Base-by-base conservation (phyloP, 2,113 vertebrate genomes). In the Pontoporia blainvillei region DNA sequence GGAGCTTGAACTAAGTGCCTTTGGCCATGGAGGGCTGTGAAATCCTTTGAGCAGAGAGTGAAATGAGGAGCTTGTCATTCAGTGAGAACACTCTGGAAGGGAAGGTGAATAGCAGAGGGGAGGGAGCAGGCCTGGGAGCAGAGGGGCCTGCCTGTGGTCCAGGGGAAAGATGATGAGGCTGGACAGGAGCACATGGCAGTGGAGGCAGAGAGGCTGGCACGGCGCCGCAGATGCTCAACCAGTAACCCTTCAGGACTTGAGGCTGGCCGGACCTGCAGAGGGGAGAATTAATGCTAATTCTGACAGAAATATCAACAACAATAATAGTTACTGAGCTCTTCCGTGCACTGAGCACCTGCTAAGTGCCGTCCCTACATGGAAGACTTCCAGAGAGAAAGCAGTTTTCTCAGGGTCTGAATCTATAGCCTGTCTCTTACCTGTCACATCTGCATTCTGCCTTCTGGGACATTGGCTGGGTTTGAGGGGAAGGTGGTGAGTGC, bases 151-250 rank as follows among this genome's bases (percentile, higher is more conserved):
- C 64, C 36, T 29, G 7, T 0, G 0, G 11, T 46, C 31, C 31
- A 36, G 10, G 27, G 46, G n/a, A 52, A 49, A 88, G 57, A 29
- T 14, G 46, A 10, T 52, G 59, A 57, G n/a, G 52, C 36, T 71
- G 64, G 52, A 41, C 11, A 46, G 75, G 34, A 44, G 57, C 10
- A 6, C 2, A 1, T 36, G 67, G 54, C 6, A 0, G 8, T 31
- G 25, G 5, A 21, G 49, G 2, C 14, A 39, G 61, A 41, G 69
- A 67, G 39, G 31, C 31, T 3, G 4, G 9, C 17, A 1, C 0
- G 0, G 5, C 6, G 23, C 29, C 3, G 1, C 10, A 41, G 86
- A 27, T 21, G 29, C 66, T 29, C 13, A 34, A 10, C 20, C 18
- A 52, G 46, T 5, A 62, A 88, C 21, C 31, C 14, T 57, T 52